Base-by-base conservation (phyloP, 2,113 vertebrate genomes). In the Sebastes schlegelii region DNA sequence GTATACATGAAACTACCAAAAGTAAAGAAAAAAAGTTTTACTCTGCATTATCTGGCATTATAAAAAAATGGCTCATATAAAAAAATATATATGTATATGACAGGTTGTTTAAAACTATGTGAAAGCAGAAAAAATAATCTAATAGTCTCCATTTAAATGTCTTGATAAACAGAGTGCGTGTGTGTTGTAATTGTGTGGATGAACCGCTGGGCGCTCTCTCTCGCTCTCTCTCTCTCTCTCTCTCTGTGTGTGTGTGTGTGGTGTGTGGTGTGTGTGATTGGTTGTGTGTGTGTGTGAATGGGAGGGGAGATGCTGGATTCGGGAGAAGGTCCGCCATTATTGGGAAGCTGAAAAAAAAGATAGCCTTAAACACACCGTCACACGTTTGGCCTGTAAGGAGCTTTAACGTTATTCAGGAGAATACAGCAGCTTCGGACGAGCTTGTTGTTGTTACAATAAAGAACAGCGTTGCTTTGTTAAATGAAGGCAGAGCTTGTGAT, bases 311-410 rank as follows among this genome's bases (percentile, higher is more conserved):
- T 92, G 93, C 94, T 90, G 88, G 91, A 94, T 91, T 92, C 92
- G 75, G 93, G 88, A 95, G 94, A 95, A 93, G 89, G 92, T 93
- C 95, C 95, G 95, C 95, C 95, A 96, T 96, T 96, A 96, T 94
- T 91, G 94, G 91, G 94, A 95, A 94, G 91, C 94, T 85, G 93
- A 86, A 90, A 77, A 83, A 87, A 88, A 91, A 87, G 87, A 88
- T 78, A 90, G 89, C 90, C 90, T 88, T 88, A 68, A 40, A 84
- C 89, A 88, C 92, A 90, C 86, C 86, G 92, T 86, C 93, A 92
- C 90, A 83, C 86, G 85, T 83, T 90, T 83, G 62, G 81, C 80
- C 86, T 83, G 85, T 45, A 23, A 70, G 67, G 51, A 70, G 73
- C 82, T 89, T 34, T 21, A 83, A 84, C 81, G 21, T 43, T 6